These are phyloP conservation scores for Chaenogobius annularis DNA, from an alignment of 2,113 vertebrate species.

Conservation along the genomic window DNA sequence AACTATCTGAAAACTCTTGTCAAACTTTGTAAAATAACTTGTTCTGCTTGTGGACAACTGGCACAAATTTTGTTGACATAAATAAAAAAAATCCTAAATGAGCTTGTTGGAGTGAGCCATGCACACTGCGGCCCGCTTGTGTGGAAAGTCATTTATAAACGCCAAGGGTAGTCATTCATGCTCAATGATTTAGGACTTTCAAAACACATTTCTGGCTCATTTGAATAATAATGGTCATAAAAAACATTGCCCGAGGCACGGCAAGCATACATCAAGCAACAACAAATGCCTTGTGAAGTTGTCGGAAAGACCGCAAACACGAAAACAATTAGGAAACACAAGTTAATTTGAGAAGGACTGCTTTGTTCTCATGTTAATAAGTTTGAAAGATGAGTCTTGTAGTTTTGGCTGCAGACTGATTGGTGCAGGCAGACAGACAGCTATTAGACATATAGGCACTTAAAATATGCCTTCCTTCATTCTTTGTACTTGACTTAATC, in stretches of 20 bases:
- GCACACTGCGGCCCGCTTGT: conserved; percentile 71
- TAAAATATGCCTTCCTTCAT: conserved; percentile 58
- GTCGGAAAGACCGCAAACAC: conserved; percentile 71
- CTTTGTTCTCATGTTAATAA: conserved; percentile 74
- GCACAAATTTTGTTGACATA: conserved; percentile 66
- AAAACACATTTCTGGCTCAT: conserved; percentile 80
- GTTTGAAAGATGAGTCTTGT: conserved; percentile 66
- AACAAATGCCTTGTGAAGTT: conserved; percentile 77
- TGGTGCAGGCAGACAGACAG: conserved; percentile 57
- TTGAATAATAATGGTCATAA: conserved; percentile 84
- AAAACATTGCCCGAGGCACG: conserved; percentile 74
- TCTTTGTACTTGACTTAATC: conserved; percentile 64
- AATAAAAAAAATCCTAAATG: conserved; percentile 65
- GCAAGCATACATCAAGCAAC: conserved; percentile 77
- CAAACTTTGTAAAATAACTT: conserved; percentile 62
- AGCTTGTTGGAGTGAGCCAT: conserved; percentile 69
- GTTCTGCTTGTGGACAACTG: conserved; percentile 52
- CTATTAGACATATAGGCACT: conserved; percentile 55
- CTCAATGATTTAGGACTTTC: conserved; percentile 82
- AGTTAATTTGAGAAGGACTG: conserved; percentile 75
- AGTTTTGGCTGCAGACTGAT: conserved; percentile 71
- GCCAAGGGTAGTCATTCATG: conserved; percentile 78
- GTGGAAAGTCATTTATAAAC: conserved; percentile 80
- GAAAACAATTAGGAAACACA: conserved; percentile 77
- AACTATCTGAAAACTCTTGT: conserved; percentile 41